These are phyloP conservation scores for Elephantulus edwardii DNA, from an alignment of 2,113 vertebrate species.

Conservation along the genomic window DNA sequence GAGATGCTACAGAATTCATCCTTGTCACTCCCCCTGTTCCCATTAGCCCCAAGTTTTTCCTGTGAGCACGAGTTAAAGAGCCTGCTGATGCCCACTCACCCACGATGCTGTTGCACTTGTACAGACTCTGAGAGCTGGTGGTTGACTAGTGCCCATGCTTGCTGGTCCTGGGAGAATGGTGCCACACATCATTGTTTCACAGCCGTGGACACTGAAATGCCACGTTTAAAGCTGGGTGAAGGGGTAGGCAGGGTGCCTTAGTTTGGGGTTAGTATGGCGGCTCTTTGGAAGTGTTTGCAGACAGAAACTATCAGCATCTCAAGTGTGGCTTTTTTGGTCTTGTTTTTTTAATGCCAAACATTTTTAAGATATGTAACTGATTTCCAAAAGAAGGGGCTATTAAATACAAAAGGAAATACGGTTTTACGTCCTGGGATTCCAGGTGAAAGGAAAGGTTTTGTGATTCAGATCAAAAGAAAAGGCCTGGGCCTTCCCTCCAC, in stretches of 20 bases:
- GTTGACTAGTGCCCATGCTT: background rate
- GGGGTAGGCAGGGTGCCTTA: background rate
- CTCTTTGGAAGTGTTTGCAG: conserved; percentile 28
- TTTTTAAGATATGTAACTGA: background rate
- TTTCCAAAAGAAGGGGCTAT: background rate
- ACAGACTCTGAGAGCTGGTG: background rate
- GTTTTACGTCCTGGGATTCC: background rate
- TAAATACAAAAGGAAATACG: background rate
- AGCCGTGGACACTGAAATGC: background rate
- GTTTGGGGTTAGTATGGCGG: background rate
- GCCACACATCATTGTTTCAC: background rate
- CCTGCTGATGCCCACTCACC: background rate
- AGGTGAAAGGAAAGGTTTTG: conserved; percentile 32
- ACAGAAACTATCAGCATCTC: background rate
- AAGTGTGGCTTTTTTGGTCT: too few species aligned
- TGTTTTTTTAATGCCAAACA: too few species aligned
- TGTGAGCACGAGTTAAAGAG: background rate
- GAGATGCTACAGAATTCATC: background rate
- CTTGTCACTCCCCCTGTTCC: background rate
- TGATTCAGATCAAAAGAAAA: conserved; percentile 24
- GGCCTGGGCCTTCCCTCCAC: background rate
- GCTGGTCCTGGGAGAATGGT: background rate
- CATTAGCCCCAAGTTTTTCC: conserved; percentile 28
- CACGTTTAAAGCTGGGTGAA: conserved; percentile 33
- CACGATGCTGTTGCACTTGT: background rate